Base-by-base conservation (phyloP, 2,113 vertebrate species). In the Toxotes jaculatrix region DNA sequence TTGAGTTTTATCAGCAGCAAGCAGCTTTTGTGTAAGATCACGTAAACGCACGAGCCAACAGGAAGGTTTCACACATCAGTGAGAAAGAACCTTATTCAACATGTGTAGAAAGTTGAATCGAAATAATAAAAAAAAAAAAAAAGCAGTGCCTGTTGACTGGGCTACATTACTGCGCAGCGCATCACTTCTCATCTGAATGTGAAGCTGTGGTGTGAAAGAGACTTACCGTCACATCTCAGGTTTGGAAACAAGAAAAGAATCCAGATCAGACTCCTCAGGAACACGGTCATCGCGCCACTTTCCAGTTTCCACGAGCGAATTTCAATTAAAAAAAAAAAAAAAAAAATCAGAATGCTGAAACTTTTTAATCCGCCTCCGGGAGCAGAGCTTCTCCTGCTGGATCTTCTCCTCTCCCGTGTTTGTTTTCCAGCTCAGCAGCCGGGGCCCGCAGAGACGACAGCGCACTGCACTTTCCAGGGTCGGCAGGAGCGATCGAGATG, bases 171-270 rank as follows among this genome's bases (percentile, higher is more conserved):
- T 55, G 64, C 9, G 14, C 42, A 45, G 65, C 1, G 17, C 62
- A 67, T 57, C 73, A 47, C 31, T 5, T 17, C 47, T 47, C 43
- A 61, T 1, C 19, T 51, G 4, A 45, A 42, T n/a, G 5, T 14
- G 49, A 5, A 47, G 31, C 3, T 23, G 23, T 8, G 34, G 34
- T 19, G 0, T 43, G 9, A 56, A 11, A 47, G 2, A 55, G 16
- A 75, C 83, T 93, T 82, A 95, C 95, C 94, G 80, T 89, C 19
- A 65, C 84, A 88, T 83, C 73, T 88, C 60, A 76, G 31, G 9
- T 12, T 45, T 21, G 85, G 81, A 70, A 78, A 40, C 34, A 87
- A 57, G 53, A 92, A 21, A 40, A 92, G 32, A 60, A 90, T 71
- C 88, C 93, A 65, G 12, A 94, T 56, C 49, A 79, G 34, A n/a